phyloP scores from a whole-genome alignment of 2,113 vertebrate species.

The Vombatus ursinus region DNA sequence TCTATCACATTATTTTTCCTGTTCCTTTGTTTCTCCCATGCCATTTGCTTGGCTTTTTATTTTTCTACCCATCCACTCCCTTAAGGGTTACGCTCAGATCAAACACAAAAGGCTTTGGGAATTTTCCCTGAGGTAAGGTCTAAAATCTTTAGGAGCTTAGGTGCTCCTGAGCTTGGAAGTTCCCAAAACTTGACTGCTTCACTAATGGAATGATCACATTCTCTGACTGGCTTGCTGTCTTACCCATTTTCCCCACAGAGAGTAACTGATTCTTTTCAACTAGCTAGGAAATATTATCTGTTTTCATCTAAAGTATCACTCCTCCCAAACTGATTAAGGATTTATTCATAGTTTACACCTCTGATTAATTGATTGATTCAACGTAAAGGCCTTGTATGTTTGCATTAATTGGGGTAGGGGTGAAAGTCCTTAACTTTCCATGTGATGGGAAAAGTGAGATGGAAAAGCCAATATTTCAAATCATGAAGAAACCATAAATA shows the following conservation, averaged over 20 bases:
- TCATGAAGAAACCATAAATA: neutral
- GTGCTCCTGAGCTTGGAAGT: neutral
- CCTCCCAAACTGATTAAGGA: neutral
- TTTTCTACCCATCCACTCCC: neutral
- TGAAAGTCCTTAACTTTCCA: neutral
- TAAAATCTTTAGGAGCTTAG: neutral
- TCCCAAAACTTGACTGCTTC: neutral
- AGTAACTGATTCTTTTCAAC: neutral
- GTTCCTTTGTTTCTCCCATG: neutral
- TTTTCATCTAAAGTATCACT: neutral
- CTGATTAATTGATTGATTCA: neutral
- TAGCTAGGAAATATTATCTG: neutral
- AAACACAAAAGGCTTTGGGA: neutral
- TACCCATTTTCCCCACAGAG: neutral
- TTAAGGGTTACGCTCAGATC: neutral
- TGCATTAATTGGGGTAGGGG: neutral
- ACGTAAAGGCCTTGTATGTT: neutral
- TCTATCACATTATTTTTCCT: neutral
- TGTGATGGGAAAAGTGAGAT: neutral
- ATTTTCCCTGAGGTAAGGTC: neutral
- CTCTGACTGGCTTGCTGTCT: neutral
- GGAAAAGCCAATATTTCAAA: neutral
- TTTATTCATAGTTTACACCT: neutral
- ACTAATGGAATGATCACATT: neutral
- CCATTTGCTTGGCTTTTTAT: neutral